Base-by-base conservation (phyloP, 1,140 invertebrate genomes). In the Heliconius himera region DNA sequence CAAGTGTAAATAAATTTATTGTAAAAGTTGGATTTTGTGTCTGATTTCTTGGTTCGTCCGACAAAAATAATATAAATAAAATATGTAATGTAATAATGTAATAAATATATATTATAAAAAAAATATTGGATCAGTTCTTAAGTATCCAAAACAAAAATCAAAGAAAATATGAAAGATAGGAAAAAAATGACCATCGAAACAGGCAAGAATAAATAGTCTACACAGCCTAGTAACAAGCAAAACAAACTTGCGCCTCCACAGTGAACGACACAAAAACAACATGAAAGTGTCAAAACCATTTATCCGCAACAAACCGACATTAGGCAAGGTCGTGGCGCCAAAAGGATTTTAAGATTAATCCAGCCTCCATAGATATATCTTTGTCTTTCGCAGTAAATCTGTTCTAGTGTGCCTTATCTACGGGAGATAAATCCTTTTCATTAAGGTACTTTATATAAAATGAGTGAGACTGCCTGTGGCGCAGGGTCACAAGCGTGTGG, bases 291-390 rank as follows among this genome's bases (percentile, higher is more conserved):
- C 78, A 79, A 79, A 41, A 79, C 33, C 72, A 46, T 46, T 74
- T 79, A 71, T 51, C 78, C 49, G 72, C 8, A 33, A 66, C 74
- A 75, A 74, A 74, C 74, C 36, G 41, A 75, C 66, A 38, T 74
- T 51, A 75, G 74, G 66, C 38, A 18, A 51, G 73, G 38, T 29
- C 73, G 72, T 71, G n/a, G 22, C 74, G 73, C 72, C 78, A 70
- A 75, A 79, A 75, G 78, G 73, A 79, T 79, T 79, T 74, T 54
- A 41, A 79, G 73, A 79, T 75, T 75, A 79, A 79, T 54, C 56
- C 56, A 71, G 49, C 78, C 73, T 76, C 73, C 54, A 72, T 76
- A 74, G 1, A 29, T 29, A 29, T 79, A 72, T 79, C 73, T 76
- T 79, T 76, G 77, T 78, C 73, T 70, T 79, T 51, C n/a, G 74